Percentiles rank a stretch among this genome's conserved stretches.
Conservation (phyloP, 2,888 invertebrate genomes). For the Sarcophaga variegata region DNA sequence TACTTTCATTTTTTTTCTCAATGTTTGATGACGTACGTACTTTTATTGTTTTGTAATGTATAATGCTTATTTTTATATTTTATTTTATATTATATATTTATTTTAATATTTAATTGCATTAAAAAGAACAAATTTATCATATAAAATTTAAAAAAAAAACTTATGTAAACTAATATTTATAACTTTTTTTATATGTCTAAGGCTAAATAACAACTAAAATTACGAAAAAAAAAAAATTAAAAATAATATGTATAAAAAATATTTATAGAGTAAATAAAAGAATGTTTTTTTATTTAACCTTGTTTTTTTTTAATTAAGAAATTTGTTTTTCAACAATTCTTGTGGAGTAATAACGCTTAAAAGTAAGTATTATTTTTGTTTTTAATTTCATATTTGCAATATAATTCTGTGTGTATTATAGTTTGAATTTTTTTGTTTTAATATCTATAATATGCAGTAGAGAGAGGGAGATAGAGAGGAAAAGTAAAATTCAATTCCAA, state of each 20-base stretch:
- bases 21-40: slow-evolving; percentile 55
- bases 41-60: slow-evolving; percentile 37
- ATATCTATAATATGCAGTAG: slow-evolving; percentile 29
- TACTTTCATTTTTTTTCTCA: slow-evolving; percentile 24
- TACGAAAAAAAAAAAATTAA: slow-evolving; percentile 47
- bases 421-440: neutral
- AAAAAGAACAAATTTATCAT: slow-evolving; percentile 53
- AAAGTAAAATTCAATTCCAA: neutral
- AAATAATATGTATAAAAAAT: slow-evolving; percentile 47
- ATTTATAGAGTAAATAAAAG: slow-evolving; percentile 12
- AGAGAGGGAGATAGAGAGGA: neutral
- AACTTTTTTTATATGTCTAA: slow-evolving; percentile 49
- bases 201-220: slow-evolving; percentile 70
- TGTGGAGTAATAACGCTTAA: slow-evolving; percentile 51
- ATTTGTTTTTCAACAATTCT: slow-evolving; percentile 26
- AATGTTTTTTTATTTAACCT: slow-evolving; percentile 41
- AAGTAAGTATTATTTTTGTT: neutral
- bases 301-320: slow-evolving; percentile 26
- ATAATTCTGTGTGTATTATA: neutral
- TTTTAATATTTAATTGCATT: slow-evolving; percentile 47
- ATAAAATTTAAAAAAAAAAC: slow-evolving; percentile 59
- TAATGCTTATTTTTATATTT: slow-evolving; percentile 46
- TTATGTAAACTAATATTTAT: slow-evolving; percentile 74
- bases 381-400: neutral
- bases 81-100: slow-evolving; percentile 40